A percentile compares a stretch with the other conserved stretches of the same genome.
Evolutionary conservation across 2,888 invertebrate genomes (phyloP).

Genomic region (Tipula vernalis): DNA sequence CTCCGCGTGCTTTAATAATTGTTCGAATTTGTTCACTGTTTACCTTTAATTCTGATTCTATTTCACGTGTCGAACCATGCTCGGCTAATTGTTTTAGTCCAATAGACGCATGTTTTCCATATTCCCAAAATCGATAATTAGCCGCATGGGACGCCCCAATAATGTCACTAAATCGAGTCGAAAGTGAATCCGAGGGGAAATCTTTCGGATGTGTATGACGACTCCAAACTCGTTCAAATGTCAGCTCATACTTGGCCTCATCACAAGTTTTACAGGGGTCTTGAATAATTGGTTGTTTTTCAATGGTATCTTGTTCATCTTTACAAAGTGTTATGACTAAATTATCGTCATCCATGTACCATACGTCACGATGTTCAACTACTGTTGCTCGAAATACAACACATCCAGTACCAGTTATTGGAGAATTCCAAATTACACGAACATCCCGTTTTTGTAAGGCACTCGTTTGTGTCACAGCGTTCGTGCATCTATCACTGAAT

Average conservation of each 20-base stretch:
- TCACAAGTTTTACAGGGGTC: slow-evolving; percentile 89
- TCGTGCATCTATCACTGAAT: slow-evolving; percentile 67
- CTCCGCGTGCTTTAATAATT: slow-evolving; percentile 88
- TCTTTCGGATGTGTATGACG: slow-evolving; percentile 91
- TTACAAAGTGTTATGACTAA: slow-evolving; percentile 64
- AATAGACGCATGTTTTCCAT: slow-evolving; percentile 74
- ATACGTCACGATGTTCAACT: slow-evolving; percentile 56
- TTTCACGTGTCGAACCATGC: slow-evolving; percentile 80
- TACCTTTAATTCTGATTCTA: slow-evolving; percentile 87
- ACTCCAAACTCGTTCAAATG: slow-evolving; percentile 91
- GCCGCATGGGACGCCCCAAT: slow-evolving; percentile 88
- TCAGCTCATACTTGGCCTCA: slow-evolving; percentile 94
- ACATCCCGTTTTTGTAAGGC: slow-evolving; percentile 63
- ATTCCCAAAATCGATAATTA: slow-evolving; percentile 85
- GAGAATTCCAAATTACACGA: slow-evolving; percentile 73
- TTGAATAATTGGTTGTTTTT: slow-evolving; percentile 52
- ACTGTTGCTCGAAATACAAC: slow-evolving; percentile 68
- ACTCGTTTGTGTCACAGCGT: slow-evolving; percentile 70
- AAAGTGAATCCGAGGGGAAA: slow-evolving; percentile 78
- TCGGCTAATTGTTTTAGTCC: slow-evolving; percentile 90
- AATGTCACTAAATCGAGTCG: slow-evolving; percentile 91
- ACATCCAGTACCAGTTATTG: slow-evolving; percentile 64
- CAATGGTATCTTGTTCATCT: slow-evolving; percentile 45
- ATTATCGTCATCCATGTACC: slow-evolving; percentile 72
- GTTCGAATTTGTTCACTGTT: slow-evolving; percentile 80